Evolutionary conservation across 2,797 vertebrate genomes (phyloP).

Genomic region (Centroberyx gerrardi): DNA sequence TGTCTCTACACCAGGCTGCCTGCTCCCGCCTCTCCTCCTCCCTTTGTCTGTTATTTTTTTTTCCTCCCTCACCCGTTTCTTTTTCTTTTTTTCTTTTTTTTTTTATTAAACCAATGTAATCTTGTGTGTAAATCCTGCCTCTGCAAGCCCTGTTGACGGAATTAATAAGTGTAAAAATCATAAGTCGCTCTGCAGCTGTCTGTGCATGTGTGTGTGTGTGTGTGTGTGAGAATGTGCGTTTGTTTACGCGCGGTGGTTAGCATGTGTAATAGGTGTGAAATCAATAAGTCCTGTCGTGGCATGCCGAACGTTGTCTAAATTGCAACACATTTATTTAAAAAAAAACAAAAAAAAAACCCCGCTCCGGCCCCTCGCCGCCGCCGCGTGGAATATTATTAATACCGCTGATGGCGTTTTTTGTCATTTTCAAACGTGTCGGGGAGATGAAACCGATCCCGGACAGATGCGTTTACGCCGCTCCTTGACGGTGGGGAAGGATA

Average conservation of each 20-base stretch:
- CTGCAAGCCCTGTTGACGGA: conserved; percentile 80
- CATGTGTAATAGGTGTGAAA: conserved; percentile 81
- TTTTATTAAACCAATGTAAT: conserved; percentile 81
- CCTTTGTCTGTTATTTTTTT: conserved; percentile 57
- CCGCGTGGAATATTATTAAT: conserved; percentile 71
- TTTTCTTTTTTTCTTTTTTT: conserved; percentile 20
- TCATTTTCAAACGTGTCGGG: conserved; percentile 60
- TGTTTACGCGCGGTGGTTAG: conserved; percentile 77
- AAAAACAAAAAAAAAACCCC: background rate
- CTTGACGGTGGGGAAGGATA: conserved; percentile 66
- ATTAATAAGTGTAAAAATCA: conserved; percentile 85
- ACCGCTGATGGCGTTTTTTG: conserved; percentile 68
- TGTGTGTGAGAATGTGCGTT: conserved; percentile 53
- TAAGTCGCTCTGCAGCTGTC: conserved; percentile 72
- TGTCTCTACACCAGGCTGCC: conserved; percentile 74
- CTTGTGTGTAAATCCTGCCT: conserved; percentile 84
- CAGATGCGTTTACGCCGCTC: conserved; percentile 73
- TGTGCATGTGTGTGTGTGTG: conserved; percentile 42
- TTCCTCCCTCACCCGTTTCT: conserved; percentile 46
- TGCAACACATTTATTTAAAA: conserved; percentile 76
- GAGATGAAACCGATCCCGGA: conserved; percentile 78
- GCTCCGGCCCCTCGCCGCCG: conserved; percentile 50
- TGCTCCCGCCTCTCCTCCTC: conserved; percentile 59
- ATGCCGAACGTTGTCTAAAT: conserved; percentile 70
- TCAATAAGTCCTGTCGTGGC: conserved; percentile 79